A percentile compares a stretch with the other conserved stretches of the same genome.
These are phyloP conservation scores for Danio aesculapii DNA, from an alignment of 2,797 vertebrate genomes.

Conservation along the genomic window DNA sequence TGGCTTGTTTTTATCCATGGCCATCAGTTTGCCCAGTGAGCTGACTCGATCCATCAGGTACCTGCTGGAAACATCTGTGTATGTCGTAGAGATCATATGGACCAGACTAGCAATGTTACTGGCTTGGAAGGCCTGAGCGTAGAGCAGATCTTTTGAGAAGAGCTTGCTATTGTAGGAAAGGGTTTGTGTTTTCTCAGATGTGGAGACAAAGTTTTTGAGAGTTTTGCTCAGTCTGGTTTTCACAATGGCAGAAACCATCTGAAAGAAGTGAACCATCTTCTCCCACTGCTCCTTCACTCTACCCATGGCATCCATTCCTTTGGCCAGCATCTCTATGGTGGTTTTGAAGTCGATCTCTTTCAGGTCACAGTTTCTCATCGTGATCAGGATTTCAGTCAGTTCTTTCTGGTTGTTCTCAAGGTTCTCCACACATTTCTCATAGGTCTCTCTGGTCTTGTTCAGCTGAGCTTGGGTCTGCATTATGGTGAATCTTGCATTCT, in stretches of 20 bases:
- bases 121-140: conserved; percentile 59
- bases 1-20: conserved; percentile 45
- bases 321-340: conserved; percentile 58
- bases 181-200: background rate
- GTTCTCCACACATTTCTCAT: conserved; percentile 51
- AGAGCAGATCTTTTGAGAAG: conserved; percentile 61
- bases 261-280: conserved; percentile 67
- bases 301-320: conserved; percentile 60
- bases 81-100: conserved; percentile 63
- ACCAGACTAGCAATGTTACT: conserved; percentile 61
- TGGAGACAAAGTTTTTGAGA: conserved; percentile 55
- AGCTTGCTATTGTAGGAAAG: conserved; percentile 41
- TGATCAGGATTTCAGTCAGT: conserved; percentile 53
- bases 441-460: conserved; percentile 34
- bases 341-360: conserved; percentile 62
- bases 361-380: conserved; percentile 57
- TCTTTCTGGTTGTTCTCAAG: conserved; percentile 61
- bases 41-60: conserved; percentile 58
- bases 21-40: conserved; percentile 56
- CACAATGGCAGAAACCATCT: conserved; percentile 67
- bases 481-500: conserved; percentile 10
- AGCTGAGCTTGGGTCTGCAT: conserved; percentile 44
- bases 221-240: conserved; percentile 50
- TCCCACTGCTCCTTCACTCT: conserved; percentile 64
- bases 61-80: conserved; percentile 58